phyloP scores from a whole-genome alignment of 2,113 vertebrate species.

The Hystrix brachyura region DNA sequence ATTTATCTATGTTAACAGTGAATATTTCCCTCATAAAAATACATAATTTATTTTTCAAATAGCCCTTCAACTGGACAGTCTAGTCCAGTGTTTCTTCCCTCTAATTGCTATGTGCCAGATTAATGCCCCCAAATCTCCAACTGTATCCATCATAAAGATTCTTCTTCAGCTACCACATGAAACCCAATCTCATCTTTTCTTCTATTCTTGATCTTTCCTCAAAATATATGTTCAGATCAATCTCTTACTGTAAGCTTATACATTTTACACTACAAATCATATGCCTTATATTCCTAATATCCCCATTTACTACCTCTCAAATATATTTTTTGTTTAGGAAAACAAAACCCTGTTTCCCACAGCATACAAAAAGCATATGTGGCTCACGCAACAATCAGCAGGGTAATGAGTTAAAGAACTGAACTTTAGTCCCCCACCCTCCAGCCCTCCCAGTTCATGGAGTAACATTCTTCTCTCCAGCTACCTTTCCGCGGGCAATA shows the following conservation, averaged over 20 bases:
- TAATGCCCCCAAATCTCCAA: slow-evolving; percentile 23
- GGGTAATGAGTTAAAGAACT: not conserved
- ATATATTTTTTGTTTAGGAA: not conserved
- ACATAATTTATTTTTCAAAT: no score
- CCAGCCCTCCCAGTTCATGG: not conserved
- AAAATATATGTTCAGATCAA: not conserved
- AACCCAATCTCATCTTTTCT: slow-evolving; percentile 28
- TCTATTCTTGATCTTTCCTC: slow-evolving; percentile 6
- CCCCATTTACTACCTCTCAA: slow-evolving; percentile 12
- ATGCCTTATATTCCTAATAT: not conserved
- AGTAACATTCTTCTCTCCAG: not conserved
- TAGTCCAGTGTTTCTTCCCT: not conserved
- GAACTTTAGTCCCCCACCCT: not conserved
- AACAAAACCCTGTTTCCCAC: not conserved
- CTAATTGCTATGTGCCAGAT: not conserved
- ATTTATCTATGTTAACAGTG: no score
- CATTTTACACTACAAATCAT: not conserved
- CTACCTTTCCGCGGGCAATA: not conserved
- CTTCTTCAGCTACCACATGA: not conserved
- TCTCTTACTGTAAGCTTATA: not conserved
- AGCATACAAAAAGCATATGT: not conserved
- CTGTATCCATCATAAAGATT: not conserved
- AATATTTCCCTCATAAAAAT: no score
- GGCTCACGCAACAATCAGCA: not conserved
- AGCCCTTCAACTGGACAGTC: not conserved